These are phyloP conservation scores for Brenthis ino DNA, from an alignment of 2,888 invertebrate species.

Conservation along the genomic window DNA sequence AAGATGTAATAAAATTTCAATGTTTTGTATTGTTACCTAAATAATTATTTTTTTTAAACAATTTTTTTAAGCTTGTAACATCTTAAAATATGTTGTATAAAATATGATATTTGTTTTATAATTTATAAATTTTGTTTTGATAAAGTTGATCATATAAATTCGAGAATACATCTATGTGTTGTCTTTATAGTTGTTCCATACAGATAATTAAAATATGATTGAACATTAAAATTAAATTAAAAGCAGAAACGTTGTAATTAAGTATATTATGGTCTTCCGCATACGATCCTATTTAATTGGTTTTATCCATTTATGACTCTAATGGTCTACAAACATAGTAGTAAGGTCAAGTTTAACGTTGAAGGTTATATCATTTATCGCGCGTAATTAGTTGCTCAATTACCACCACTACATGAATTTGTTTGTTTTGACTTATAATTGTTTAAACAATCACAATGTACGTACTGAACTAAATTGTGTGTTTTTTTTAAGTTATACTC, in stretches of 20 bases:
- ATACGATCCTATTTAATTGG: conserved; percentile 2
- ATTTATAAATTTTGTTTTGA: too few relatives aligned
- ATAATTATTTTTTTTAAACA: too few relatives aligned
- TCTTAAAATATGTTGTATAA: too few relatives aligned
- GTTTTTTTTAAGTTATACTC: not conserved
- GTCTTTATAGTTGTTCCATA: too few relatives aligned
- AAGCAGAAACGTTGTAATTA: not conserved
- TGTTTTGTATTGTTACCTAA: too few relatives aligned
- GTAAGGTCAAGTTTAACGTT: conserved; percentile 33
- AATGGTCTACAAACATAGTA: conserved; percentile 15
- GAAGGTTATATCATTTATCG: conserved; percentile 53
- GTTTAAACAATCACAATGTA: conserved; percentile 16
- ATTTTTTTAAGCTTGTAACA: too few relatives aligned
- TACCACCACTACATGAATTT: conserved; percentile 32
- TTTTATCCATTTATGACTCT: conserved; percentile 19
- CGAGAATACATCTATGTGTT: too few relatives aligned
- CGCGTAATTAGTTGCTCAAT: conserved; percentile 46
- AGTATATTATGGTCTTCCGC: conserved; percentile 19
- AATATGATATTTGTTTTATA: too few relatives aligned
- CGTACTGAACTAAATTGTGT: conserved; percentile 1
- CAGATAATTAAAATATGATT: too few relatives aligned
- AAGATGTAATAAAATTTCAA: too few relatives aligned
- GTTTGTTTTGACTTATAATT: conserved; percentile 30
- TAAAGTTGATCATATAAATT: too few relatives aligned
- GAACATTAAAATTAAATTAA: too few relatives aligned